Percentiles rank a stretch among this genome's conserved stretches.
Conservation (phyloP, 1,140 invertebrate genomes). For the Drosophila orosa region DNA sequence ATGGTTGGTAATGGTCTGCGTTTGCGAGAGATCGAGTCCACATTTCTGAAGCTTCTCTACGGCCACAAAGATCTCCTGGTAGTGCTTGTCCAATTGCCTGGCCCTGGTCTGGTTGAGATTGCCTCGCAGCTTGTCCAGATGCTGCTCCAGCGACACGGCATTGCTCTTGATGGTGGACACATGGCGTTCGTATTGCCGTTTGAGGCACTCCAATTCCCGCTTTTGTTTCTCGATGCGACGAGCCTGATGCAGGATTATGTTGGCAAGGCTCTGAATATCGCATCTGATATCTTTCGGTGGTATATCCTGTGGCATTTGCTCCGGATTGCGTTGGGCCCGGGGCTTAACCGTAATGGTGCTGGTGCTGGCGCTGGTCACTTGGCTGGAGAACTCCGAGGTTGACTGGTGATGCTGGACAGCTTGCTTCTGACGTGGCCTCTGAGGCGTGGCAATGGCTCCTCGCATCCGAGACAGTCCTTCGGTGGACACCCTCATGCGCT, state of each 20-base stretch:
- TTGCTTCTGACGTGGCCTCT: not conserved
- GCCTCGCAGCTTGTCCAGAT: slow-evolving; percentile 20
- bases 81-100: slow-evolving; percentile 8
- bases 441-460: not conserved
- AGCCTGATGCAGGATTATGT: slow-evolving; percentile 38
- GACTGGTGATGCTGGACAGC: not conserved
- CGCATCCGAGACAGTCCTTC: not conserved
- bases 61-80: slow-evolving; percentile 19
- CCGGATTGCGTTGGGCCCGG: no score
- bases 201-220: slow-evolving; percentile 12
- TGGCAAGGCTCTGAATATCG: slow-evolving; percentile 2
- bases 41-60: slow-evolving; percentile 16
- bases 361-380: not conserved
- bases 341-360: not conserved
- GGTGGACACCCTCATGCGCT: not conserved
- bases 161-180: slow-evolving; percentile 45
- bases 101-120: not conserved
- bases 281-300: not conserved
- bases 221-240: slow-evolving; percentile 30
- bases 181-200: slow-evolving; percentile 36
- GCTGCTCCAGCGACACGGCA: slow-evolving; percentile 32
- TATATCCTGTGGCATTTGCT: not conserved
- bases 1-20: not conserved
- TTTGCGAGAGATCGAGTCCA: not conserved
- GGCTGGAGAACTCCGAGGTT: not conserved